Percentiles rank a stretch among this genome's conserved stretches.
Conservation (phyloP, 2,797 vertebrate genomes). For the Lacerta bilineata region DNA sequence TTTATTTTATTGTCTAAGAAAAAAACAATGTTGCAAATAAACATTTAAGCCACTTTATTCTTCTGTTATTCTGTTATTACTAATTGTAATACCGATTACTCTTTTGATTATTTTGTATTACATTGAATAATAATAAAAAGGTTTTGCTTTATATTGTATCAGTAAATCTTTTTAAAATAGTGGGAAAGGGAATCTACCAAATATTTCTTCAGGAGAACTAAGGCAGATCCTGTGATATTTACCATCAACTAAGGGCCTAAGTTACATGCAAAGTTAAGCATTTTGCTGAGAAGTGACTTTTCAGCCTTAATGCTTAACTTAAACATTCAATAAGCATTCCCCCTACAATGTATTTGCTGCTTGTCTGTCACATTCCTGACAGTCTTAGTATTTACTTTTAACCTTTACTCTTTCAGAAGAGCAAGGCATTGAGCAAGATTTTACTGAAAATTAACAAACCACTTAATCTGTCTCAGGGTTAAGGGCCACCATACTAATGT, state of each 20-base stretch:
- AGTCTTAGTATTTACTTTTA: neutral
- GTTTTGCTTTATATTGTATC: too few species aligned
- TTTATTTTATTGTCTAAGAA: too few species aligned
- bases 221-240: neutral
- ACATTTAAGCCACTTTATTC: too few species aligned
- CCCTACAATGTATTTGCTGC: neutral
- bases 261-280: neutral
- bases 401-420: neutral
- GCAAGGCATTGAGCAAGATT: fast-evolving
- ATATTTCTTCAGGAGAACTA: neutral
- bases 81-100: too few species aligned
- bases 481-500: neutral
- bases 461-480: slow-evolving; percentile 8
- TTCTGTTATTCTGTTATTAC: too few species aligned
- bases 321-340: neutral
- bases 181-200: neutral
- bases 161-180: neutral
- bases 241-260: neutral
- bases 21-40: too few species aligned
- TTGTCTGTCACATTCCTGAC: neutral
- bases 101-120: too few species aligned
- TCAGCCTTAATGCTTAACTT: neutral
- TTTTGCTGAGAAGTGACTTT: neutral
- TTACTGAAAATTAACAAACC: neutral
- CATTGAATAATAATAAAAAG: too few species aligned